Percentiles rank a stretch among this genome's conserved stretches.
phyloP scores from a whole-genome alignment of 92 coral and sea anemone species.

The Chrysogorgia sp. region DNA sequence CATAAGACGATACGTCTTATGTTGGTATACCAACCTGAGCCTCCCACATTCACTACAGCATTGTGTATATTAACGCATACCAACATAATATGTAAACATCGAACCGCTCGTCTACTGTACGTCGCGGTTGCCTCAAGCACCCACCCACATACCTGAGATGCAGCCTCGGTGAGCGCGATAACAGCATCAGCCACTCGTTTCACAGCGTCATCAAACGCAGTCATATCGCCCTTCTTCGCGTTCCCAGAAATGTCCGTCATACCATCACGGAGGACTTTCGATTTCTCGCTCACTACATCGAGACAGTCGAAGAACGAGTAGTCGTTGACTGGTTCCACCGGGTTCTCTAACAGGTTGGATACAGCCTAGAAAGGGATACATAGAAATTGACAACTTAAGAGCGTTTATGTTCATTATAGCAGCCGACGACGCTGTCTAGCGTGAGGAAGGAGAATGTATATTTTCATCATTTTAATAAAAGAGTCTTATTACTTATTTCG shows the following conservation, averaged over 20 bases:
- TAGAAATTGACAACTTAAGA: background rate
- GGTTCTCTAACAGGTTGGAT: constrained; percentile 86
- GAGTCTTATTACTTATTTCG: no score
- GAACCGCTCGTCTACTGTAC: background rate
- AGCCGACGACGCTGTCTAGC: no score
- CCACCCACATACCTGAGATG: constrained; percentile 78
- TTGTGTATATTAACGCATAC: no score
- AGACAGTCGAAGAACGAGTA: constrained; percentile 95
- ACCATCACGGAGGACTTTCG: constrained; percentile 88
- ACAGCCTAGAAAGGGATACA: constrained; percentile 67
- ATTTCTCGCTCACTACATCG: constrained; percentile 79
- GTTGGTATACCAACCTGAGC: no score
- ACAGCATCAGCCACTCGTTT: constrained; percentile 89
- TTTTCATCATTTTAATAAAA: no score
- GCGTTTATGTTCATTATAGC: no score
- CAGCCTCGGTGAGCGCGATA: constrained; percentile 91
- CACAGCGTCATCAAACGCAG: constrained; percentile 81
- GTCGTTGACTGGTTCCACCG: constrained; percentile 95
- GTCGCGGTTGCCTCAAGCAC: no score
- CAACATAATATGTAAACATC: no score
- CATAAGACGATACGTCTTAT: no score
- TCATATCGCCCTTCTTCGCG: constrained; percentile 87
- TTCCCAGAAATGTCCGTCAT: constrained; percentile 87
- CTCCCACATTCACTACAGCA: no score
- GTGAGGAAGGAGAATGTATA: no score